Conservation (phyloP, 2,888 invertebrate species). For the Xylota sylvarum region DNA sequence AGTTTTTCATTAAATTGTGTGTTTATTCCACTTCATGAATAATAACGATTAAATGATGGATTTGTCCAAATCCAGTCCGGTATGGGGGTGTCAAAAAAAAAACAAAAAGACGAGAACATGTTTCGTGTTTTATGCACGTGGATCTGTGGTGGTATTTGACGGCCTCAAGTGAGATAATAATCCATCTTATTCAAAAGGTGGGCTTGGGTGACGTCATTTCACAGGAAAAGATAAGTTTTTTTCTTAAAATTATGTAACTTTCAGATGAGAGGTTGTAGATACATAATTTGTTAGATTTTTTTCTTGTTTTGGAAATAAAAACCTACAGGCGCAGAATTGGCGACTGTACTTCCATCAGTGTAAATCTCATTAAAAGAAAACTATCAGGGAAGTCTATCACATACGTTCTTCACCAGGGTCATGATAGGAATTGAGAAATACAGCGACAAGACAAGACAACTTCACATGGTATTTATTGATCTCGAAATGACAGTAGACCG, state of each 20-base stretch:
- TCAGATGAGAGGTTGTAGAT: neutral
- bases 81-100: slow-evolving; percentile 22
- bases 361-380: no score
- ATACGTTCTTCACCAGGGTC: no score
- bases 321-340: no score
- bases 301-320: no score
- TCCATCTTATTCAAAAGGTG: slow-evolving; percentile 17
- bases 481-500: no score
- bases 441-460: no score
- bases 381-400: no score
- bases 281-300: no score
- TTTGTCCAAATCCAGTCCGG: slow-evolving; percentile 19
- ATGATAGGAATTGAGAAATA: no score
- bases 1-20: slow-evolving; percentile 63
- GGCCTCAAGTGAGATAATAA: slow-evolving; percentile 12
- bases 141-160: slow-evolving; percentile 21
- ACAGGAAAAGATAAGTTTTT: neutral
- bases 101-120: no score
- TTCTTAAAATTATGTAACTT: neutral
- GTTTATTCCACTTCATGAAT: slow-evolving; percentile 65
- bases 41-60: slow-evolving; percentile 68
- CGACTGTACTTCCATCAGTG: no score
- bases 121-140: slow-evolving; percentile 12
- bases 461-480: no score
- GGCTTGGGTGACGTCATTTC: neutral